Conservation (phyloP, 35 echinoderm and acorn worm species). For the Anneissia japonica region DNA sequence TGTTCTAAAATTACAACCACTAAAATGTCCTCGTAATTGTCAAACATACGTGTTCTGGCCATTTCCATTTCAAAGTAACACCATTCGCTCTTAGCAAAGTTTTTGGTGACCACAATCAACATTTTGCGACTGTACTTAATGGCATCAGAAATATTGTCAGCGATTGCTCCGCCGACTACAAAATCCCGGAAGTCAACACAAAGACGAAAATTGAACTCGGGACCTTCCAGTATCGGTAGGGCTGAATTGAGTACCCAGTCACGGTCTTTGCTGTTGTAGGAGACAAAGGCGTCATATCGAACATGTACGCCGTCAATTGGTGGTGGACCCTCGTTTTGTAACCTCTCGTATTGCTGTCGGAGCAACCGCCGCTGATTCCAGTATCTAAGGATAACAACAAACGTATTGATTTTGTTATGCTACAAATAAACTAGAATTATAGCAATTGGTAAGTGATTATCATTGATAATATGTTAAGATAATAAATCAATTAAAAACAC, state of each 20-base stretch:
- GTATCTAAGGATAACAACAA: not conserved
- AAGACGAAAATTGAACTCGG: not conserved
- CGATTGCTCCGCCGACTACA: conserved; percentile 43
- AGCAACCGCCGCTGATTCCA: not conserved
- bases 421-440: too few relatives aligned
- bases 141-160: conserved; percentile 47
- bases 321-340: not conserved
- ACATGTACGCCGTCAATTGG: not conserved
- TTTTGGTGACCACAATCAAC: conserved; percentile 39
- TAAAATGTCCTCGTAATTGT: not conserved
- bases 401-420: too few relatives aligned
- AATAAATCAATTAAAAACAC: too few relatives aligned
- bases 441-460: too few relatives aligned
- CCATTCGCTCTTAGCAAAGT: conserved; percentile 69
- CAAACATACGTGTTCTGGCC: conserved; percentile 2
- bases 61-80: conserved; percentile 64
- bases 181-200: conserved; percentile 59
- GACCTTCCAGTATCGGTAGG: conserved; percentile 34
- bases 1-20: not conserved
- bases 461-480: too few relatives aligned
- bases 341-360: not conserved
- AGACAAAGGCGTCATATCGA: conserved; percentile 55
- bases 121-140: conserved; percentile 46
- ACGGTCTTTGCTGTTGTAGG: conserved; percentile 54
- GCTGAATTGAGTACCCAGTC: conserved; percentile 40